phyloP scores from a whole-genome alignment of 2,113 vertebrate genomes.

The Manacus vitellinus region DNA sequence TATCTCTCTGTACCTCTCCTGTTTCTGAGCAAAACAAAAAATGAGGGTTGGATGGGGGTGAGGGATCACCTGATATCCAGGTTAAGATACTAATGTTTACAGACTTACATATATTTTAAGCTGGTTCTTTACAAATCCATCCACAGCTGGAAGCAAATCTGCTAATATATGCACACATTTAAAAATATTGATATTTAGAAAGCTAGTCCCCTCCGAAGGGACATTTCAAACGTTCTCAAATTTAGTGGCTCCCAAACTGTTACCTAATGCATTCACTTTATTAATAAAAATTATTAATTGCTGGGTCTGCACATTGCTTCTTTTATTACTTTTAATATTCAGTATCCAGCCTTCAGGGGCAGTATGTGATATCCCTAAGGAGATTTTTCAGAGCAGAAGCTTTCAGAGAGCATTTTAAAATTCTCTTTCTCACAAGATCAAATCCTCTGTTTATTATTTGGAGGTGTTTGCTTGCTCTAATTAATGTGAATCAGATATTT shows the following conservation, averaged over 20 bases:
- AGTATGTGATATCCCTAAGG: background rate
- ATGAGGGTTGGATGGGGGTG: background rate
- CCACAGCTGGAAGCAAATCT: background rate
- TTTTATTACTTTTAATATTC: background rate
- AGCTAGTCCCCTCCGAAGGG: background rate
- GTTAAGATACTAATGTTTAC: background rate
- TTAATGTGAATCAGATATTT: background rate
- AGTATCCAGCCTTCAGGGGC: background rate
- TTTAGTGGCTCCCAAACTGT: background rate
- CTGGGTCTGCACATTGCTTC: background rate
- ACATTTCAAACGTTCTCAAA: background rate
- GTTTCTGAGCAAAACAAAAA: background rate
- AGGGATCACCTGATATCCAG: background rate
- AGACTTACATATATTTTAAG: background rate
- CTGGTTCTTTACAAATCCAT: background rate
- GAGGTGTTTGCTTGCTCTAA: background rate
- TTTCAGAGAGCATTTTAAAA: background rate
- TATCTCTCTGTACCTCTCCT: background rate
- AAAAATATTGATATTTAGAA: background rate
- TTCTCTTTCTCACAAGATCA: background rate
- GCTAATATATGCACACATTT: background rate
- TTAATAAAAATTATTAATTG: background rate
- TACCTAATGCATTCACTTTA: background rate
- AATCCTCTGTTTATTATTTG: background rate
- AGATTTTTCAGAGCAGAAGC: background rate